Percentiles rank a stretch among this genome's conserved stretches.
These are phyloP conservation scores for Talpa occidentalis DNA, from an alignment of 2,113 vertebrate species.

Conservation along the genomic window DNA sequence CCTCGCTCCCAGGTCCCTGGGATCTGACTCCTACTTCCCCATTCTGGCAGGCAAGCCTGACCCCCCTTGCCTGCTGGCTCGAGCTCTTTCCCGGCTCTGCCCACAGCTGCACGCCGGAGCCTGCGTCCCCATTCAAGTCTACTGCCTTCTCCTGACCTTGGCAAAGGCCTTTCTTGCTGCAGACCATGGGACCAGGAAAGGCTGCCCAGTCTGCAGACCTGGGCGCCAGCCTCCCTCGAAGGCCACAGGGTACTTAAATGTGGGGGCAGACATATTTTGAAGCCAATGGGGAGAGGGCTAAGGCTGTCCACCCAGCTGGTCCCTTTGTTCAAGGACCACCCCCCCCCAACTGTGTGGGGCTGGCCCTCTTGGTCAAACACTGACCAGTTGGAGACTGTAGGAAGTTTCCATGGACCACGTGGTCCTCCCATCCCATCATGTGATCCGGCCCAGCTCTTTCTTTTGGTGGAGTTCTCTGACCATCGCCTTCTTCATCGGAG, in stretches of 20 bases:
- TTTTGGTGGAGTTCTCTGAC: neutral
- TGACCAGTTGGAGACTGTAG: neutral
- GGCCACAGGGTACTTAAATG: neutral
- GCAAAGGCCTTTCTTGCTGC: neutral
- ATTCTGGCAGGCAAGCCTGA: no score
- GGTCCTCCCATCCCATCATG: neutral
- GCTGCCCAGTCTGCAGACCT: neutral
- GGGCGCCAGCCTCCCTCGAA: conserved; percentile 36
- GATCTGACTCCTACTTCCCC: neutral
- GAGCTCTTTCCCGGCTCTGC: neutral
- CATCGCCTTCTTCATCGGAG: neutral
- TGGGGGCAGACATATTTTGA: neutral
- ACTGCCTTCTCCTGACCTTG: neutral
- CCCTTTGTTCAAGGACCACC: neutral
- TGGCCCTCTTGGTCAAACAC: neutral
- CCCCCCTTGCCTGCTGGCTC: neutral
- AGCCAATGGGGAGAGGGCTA: neutral
- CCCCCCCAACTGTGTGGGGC: neutral
- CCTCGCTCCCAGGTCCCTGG: no score
- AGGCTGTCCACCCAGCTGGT: neutral
- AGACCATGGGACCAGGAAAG: neutral
- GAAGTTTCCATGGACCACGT: accelerated
- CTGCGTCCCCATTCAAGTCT: neutral
- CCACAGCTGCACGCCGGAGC: neutral
- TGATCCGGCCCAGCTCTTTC: neutral